These are phyloP conservation scores for Eptesicus fuscus DNA, from an alignment of 2,113 vertebrate species.

Conservation along the genomic window DNA sequence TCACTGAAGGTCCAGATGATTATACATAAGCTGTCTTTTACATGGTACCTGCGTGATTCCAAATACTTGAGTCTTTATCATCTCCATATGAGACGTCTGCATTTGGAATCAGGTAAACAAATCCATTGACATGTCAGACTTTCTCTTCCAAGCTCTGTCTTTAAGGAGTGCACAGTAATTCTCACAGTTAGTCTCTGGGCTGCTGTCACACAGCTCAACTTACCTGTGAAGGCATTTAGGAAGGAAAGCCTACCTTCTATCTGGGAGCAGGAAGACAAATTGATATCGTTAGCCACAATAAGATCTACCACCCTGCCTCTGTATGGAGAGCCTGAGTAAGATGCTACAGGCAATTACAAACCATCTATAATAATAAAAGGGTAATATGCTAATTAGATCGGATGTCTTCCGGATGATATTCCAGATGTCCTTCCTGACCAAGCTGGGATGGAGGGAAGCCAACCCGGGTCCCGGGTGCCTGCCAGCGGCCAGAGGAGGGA, in stretches of 20 bases:
- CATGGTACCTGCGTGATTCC: not conserved
- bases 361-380: too few species aligned
- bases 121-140: not conserved
- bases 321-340: not conserved
- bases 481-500: rapidly evolving
- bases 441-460: too few species aligned
- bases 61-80: not conserved
- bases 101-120: not conserved
- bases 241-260: not conserved
- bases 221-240: not conserved
- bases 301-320: not conserved
- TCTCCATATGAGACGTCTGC: not conserved
- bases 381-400: too few species aligned
- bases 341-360: not conserved
- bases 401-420: too few species aligned
- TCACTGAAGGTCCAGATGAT: not conserved
- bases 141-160: not conserved
- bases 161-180: not conserved
- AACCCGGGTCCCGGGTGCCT: too few species aligned
- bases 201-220: not conserved
- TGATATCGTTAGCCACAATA: not conserved
- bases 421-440: too few species aligned
- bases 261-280: not conserved
- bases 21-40: not conserved
- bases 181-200: not conserved